Base-by-base conservation (phyloP, 2,888 invertebrate species). In the Ceramica pisi region DNA sequence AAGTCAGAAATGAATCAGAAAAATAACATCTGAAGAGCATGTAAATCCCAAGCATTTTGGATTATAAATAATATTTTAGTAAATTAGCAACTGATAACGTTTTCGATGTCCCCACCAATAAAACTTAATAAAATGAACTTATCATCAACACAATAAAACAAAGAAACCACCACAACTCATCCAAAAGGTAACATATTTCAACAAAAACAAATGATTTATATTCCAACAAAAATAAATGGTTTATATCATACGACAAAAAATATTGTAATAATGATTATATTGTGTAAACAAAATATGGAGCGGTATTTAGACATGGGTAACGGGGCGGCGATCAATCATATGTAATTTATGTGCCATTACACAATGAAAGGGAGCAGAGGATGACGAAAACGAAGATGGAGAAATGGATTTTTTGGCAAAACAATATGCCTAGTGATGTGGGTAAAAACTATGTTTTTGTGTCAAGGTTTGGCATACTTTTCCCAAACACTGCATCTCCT, bases 291-390 rank as follows among this genome's bases (percentile, higher is more conserved):
- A 60, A 81, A 80, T 81, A 74, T 66, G 65, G 50, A 55, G 60
- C 79, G 64, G 79, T 84, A 84, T 76, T 83, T 83, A 80, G 79
- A 74, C 75, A 71, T 78, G 81, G 61, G 72, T 71, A 72, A 72
- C 67, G 63, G 66, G 23, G 51, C 62, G 46, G 69, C 66, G 75
- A 84, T 84, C 86, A 84, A 84, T 84, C 86, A 86, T 57, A 69
- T 59, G 80, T 86, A 86, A 84, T 86, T 74, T 84, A 84, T 86
- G 82, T 84, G 46, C 86, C 84, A 81, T 84, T 83, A 79, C 73
- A 71, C 75, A 71, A 63, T 83, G 75, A 78, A 85, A 78, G 69
- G 64, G 63, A 69, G 23, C 71, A 59, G 71, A 70, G 50, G 44
- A 76, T 73, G 81, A 81, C 76, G 74, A 81, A 75, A 75, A 75